Conservation (phyloP, 2,113 vertebrate species). For the Rhadina sibilatrix region DNA sequence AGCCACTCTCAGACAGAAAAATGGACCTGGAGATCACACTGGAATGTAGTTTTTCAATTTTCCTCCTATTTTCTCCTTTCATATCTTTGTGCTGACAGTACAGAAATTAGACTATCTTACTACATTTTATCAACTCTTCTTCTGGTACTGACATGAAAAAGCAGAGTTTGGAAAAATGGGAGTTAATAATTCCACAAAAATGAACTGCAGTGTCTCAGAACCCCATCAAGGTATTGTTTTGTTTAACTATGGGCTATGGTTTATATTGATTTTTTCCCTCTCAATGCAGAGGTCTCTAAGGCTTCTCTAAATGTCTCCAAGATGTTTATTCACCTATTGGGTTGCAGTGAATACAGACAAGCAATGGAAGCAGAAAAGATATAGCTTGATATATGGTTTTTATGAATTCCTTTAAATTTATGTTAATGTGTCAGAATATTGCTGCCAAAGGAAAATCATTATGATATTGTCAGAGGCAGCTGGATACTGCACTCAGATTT, state of each 20-base stretch:
- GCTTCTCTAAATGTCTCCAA: not conserved
- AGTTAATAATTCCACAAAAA: not conserved
- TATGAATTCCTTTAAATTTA: not conserved
- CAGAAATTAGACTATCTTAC: not conserved
- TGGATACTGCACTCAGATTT: not conserved
- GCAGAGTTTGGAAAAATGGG: not conserved
- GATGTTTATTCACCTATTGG: not conserved
- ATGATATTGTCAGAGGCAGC: not conserved
- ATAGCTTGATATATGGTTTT: not conserved
- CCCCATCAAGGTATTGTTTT: accelerated
- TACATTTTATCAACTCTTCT: not conserved
- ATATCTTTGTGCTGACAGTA: not conserved
- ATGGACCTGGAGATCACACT: not conserved
- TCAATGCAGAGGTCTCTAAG: not conserved
- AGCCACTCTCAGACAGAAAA: not conserved
- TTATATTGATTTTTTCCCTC: not conserved
- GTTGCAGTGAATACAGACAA: not conserved
- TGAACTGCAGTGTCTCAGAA: not conserved
- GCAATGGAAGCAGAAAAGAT: not conserved
- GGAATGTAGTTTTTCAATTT: not conserved
- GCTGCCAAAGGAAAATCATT: not conserved
- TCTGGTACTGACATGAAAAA: not conserved
- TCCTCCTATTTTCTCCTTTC: not conserved
- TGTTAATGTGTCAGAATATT: not conserved
- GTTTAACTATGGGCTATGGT: not conserved